phyloP scores from a whole-genome alignment of 2,797 vertebrate species.

The Borostomias antarcticus region DNA sequence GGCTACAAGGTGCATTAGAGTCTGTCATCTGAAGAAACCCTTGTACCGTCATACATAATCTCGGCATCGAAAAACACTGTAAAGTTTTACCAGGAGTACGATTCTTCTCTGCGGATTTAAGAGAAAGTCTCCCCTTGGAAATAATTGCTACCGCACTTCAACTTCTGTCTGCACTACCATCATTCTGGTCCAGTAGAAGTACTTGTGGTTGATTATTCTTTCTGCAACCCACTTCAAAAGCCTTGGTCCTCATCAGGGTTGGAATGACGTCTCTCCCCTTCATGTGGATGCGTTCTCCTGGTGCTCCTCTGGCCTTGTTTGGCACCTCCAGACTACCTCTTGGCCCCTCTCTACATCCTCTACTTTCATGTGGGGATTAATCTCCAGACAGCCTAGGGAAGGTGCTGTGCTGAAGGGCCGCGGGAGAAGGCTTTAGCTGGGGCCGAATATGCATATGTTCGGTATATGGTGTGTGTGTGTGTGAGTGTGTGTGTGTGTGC shows the following conservation, averaged over 20 bases:
- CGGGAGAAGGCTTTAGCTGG: conserved; percentile 27
- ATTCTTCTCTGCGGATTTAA: no score
- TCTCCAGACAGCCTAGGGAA: no score
- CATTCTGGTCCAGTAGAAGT: background rate
- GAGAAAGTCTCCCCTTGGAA: no score
- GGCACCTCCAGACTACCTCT: no score
- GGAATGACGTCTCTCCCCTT: background rate
- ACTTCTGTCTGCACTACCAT: no score
- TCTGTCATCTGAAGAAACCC: background rate
- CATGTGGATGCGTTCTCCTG: background rate
- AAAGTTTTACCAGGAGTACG: background rate
- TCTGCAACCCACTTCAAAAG: background rate
- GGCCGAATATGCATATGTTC: no score
- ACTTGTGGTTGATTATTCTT: background rate
- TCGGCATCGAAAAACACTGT: background rate
- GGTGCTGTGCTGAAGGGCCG: conserved; percentile 57
- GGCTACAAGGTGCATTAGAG: no score
- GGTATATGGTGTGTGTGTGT: background rate
- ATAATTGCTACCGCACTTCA: no score
- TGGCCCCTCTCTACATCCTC: conserved; percentile 12
- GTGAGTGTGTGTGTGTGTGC: background rate
- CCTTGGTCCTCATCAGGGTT: background rate
- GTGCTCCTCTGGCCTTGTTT: background rate
- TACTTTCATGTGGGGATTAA: background rate
- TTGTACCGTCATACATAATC: background rate